Evolutionary conservation across 2,113 vertebrate genomes (phyloP), one percentile per base, ranked within the genome.

Genomic region (Sturnus vulgaris): DNA sequence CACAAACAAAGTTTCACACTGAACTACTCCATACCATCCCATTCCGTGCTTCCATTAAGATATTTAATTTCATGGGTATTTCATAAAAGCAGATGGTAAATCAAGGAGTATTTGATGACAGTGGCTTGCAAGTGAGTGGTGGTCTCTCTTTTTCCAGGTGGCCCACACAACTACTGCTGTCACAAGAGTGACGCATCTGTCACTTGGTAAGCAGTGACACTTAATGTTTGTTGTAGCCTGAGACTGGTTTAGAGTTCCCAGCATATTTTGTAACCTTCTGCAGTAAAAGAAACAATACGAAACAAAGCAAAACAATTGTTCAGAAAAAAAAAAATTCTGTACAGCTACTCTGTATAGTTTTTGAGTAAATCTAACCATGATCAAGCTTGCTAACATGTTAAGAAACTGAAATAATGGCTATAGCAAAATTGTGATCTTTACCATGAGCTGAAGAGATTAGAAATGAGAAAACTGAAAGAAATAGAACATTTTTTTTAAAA

Each of bases 91-190:
- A 95, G 75, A 93, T 71, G 60, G 64, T 33, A 88, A 88, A 70
- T 80, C 71, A 85, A 81, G 39, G 28, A 86, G 16, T 35, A 77
- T 93, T 93, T 87, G 64, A 60, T 93, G 68, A 94, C 59, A 80
- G 60, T 79, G 79, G 60, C 11, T 92, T 78, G 20, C 37, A 76
- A 72, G 16, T 40, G 78, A 91, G 27, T 70, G 22, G 31, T 64
- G 52, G 47, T 70, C 75, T 92, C 22, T 47, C 61, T 18, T 66
- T 64, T 86, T 95, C n/a, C 89, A 95, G 90, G 93, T 94, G 71
- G 50, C 70, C 65, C 64, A 57, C 68, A 61, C n/a, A 83, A 65
- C 31, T 55, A 61, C 49, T 92, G 61, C 46, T 87, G 86, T 57
- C 85, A 84, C 37, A 82, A 66, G 52, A 68, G 50, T 0, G 6